Evolutionary conservation across 1,140 invertebrate species (phyloP), one percentile per base, ranked within the genome.

Genomic region (Thalassaphorura encarpata): DNA sequence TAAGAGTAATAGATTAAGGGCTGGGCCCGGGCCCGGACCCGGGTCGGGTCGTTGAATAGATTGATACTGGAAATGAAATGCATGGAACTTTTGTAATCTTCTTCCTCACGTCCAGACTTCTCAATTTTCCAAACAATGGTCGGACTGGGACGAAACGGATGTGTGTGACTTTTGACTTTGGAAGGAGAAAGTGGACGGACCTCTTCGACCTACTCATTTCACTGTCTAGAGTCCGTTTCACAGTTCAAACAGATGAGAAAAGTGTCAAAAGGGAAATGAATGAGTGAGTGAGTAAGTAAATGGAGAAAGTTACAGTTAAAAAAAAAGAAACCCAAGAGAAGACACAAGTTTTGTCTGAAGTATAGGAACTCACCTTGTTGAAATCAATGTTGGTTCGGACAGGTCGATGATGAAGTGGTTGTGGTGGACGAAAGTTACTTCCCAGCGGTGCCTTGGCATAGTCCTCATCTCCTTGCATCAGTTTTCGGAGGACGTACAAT

Each of bases 371-470:
- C 56, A 61, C 53, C 55, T 60, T 64, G 45, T 54, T 58, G 53
- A 61, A 61, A 52, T 58, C 55, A 61, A 98, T 97, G 71, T 98
- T 98, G 55, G 94, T 97, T 67, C 94, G 79, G 60, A 97, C 81
- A 39, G 90, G 89, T 67, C 94, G 81, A 69, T 92, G 85, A 73
- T 97, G 83, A 54, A 95, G 77, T 49, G 81, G 81, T 75, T 94
- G 89, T 24, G 89, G 76, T 16, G 92, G 92, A 56, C 94, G 79
- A 53, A 87, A 89, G 75, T 97, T 97, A 78, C 94, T 93, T 51
- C 87, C 88, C 70, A 97, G 80, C 8, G 87, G 87, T 24, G 88
- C 87, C 69, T 92, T 93, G 19, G 89, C 86, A 42, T 82, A 81
- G 66, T 80, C 78, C 68, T 82, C 77, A 29, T 65, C 61, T n/a